Percentiles rank a stretch among this genome's conserved stretches.
phyloP scores from a whole-genome alignment of 2,113 vertebrate genomes.

The Egretta garzetta region DNA sequence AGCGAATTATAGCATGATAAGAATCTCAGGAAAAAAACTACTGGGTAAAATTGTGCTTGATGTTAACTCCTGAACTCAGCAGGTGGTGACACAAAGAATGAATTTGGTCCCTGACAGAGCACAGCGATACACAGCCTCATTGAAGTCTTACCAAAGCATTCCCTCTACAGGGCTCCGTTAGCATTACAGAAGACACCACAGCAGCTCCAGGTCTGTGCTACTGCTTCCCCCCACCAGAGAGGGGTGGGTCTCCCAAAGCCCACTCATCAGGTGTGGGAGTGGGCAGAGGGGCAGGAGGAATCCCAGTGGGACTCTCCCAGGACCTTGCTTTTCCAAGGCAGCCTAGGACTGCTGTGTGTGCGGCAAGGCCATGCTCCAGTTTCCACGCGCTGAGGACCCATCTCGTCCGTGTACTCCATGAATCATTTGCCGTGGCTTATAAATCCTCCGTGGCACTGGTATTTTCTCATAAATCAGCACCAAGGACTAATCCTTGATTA shows the following conservation, averaged over 20 bases:
- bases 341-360: accelerated
- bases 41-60: neutral
- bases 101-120: neutral
- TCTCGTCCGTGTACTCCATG: neutral
- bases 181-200: conserved; percentile 28
- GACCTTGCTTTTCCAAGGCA: neutral
- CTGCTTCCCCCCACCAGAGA: accelerated
- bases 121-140: neutral
- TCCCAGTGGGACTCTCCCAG: neutral
- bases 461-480: neutral
- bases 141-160: conserved; percentile 63
- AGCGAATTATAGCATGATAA: neutral
- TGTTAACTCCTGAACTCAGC: neutral
- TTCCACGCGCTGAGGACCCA: accelerated
- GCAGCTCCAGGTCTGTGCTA: neutral
- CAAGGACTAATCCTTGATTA: conserved; percentile 1
- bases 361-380: neutral
- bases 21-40: neutral
- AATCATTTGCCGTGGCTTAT: neutral
- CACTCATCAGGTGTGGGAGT: neutral
- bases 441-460: neutral
- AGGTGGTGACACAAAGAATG: neutral
- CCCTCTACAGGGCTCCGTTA: conserved; percentile 60
- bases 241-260: neutral
- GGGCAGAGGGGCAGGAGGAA: neutral